Evolutionary conservation across 2,888 invertebrate species (phyloP), one percentile per base, ranked within the genome.

Genomic region (Drosophila eohydei): DNA sequence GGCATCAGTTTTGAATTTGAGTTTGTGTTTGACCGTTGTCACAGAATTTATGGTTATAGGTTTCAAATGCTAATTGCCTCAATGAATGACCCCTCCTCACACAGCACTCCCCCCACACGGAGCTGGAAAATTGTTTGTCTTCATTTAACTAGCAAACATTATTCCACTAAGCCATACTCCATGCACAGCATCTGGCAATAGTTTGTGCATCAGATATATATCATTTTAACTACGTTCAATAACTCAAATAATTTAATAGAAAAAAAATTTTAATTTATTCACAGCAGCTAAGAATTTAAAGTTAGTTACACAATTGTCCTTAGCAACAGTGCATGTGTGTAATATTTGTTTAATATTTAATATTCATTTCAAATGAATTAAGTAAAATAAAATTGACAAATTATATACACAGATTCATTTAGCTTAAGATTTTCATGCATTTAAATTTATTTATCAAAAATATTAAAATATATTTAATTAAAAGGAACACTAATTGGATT

Each of bases 41-140:
- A 56, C 34, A 58, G 64, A 83, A 88, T 88, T 88, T 83, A 88
- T 83, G 74, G 83, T 73, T 73, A 85, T 83, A 57, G 72, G 68
- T 78, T 71, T 78, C 73, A 59, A 69, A 78, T 83, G 78, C 75
- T 88, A 88, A 83, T 85, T 88, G 83, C 74, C 66, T n/a, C 41
- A 65, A 51, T 58, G 57, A 16, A 32, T 32, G 36, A 14, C 2
- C 34, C 34, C 34, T 3, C 12, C 44, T 36, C 36, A 7, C 30
- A 32, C 30, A 8, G 11, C 28, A 14, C 14, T 14, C 28, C 14
- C n/a, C 4, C n/a, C 14, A 2, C 16, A 2, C 46, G 34, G 7
- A 9, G 52, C 46, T 34, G 41, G n/a, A 50, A 41, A 43, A 40
- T 56, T 60, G 36, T 74, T 69, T 64, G 44, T 14, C 32, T 26